Evolutionary conservation across 1,140 invertebrate species (phyloP), one percentile per base, ranked within the genome.

Genomic region (Ceratina japonica): DNA sequence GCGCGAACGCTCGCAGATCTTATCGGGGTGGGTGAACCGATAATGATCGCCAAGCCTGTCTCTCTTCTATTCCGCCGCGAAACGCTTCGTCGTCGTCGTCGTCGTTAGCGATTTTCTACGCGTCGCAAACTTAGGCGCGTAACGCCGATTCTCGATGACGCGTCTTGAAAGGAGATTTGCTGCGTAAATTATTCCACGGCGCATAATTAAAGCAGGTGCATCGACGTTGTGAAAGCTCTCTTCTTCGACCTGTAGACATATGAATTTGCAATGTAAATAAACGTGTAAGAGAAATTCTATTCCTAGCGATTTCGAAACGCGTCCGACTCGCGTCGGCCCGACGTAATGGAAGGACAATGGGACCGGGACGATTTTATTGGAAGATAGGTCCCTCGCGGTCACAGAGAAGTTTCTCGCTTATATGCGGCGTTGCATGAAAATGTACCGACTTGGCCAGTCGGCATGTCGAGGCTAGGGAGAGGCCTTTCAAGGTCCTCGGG

Each of bases 381-480:
- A 24, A 18, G 20, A 51, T 37, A 51, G 54, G 59, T 75, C 15
- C 31, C n/a, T 44, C 20, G 20, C 20, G 20, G 64, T 12, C 44
- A 62, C 13, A 24, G 18, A 20, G 54, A 7, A 27, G 31, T 20
- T 65, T 52, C 20, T 22, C 8, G 66, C 24, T 22, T 77, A 61
- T 24, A 22, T 18, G 12, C n/a, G 31, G 3, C 51, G 51, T 79
- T 51, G 70, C 65, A 58, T 70, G 52, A 73, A 74, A 79, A 74
- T 54, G 70, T 58, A 65, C 13, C 68, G 77, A 74, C 37, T 70
- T 52, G 76, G 20, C 27, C 58, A 79, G 61, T 52, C 71, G 77
- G 62, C 77, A 56, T 20, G 69, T 72, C 77, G 77, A 75, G 71
- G 73, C 58, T 75, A 75, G 64, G 78, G 78, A 75, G 73, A 75